A percentile compares a stretch with the other conserved stretches of the same genome.
Evolutionary conservation across 1,140 invertebrate genomes (phyloP).

Genomic region (Drosophila sp.): DNA sequence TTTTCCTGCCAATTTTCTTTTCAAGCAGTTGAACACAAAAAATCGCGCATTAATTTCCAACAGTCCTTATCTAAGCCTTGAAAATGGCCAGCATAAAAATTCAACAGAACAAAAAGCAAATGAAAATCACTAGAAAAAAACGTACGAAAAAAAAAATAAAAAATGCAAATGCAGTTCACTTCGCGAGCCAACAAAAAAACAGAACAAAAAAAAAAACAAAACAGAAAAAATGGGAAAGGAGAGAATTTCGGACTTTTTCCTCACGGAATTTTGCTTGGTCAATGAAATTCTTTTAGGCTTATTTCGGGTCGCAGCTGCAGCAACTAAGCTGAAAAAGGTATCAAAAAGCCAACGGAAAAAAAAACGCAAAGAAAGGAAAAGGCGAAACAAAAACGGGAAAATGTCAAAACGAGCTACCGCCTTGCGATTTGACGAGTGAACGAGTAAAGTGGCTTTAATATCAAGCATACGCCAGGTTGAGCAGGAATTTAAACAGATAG

Average conservation of each 20-base stretch:
- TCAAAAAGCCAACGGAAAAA: constrained; percentile 31
- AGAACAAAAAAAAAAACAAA: background rate
- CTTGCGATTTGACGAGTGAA: constrained; percentile 32
- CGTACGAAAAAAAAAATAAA: constrained; percentile 21
- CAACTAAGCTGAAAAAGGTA: constrained; percentile 42
- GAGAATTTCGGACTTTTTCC: constrained; percentile 19
- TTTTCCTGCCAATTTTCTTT: constrained; percentile 42
- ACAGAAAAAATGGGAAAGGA: background rate
- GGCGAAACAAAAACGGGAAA: constrained; percentile 24
- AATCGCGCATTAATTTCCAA: constrained; percentile 50
- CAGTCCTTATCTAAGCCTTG: constrained; percentile 61
- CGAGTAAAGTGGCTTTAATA: constrained; percentile 32
- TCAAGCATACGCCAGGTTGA: constrained; percentile 60
- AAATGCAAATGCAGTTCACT: constrained; percentile 51
- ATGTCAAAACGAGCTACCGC: constrained; percentile 46
- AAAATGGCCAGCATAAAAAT: constrained; percentile 46
- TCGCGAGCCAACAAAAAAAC: background rate
- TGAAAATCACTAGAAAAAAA: constrained; percentile 19
- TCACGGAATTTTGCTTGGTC: constrained; percentile 44
- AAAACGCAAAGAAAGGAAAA: constrained; percentile 21
- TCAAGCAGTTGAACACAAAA: constrained; percentile 26
- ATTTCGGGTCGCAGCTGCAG: constrained; percentile 39
- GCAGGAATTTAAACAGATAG: constrained; percentile 20
- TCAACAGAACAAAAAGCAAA: constrained; percentile 30
- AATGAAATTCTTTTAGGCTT: constrained; percentile 36